A percentile compares a stretch with the other conserved stretches of the same genome.
phyloP scores from a whole-genome alignment of 2,797 vertebrate species.

The Oreortyx pictus region DNA sequence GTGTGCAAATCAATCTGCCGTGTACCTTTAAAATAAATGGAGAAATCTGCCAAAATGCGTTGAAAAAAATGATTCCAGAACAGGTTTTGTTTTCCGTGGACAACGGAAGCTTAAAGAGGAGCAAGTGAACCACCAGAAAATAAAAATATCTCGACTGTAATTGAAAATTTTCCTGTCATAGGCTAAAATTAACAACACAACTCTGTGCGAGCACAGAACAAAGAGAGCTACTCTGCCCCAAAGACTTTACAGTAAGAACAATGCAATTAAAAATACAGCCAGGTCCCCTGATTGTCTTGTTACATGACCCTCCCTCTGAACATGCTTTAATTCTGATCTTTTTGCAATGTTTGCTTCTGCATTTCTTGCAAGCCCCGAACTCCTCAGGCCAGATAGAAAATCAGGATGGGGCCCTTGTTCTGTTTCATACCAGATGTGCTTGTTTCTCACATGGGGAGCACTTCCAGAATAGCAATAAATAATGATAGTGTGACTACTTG shows the following conservation, averaged over 20 bases:
- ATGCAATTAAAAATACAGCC: not conserved
- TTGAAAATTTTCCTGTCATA: not conserved
- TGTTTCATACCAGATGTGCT: not conserved
- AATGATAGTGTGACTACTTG: slow-evolving; percentile 52
- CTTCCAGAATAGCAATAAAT: slow-evolving; percentile 47
- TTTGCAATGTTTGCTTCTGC: not conserved
- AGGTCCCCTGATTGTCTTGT: not conserved
- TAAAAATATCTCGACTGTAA: not conserved
- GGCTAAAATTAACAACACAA: not conserved
- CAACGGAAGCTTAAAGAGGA: not conserved
- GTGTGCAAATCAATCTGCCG: not conserved
- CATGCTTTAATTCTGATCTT: not conserved
- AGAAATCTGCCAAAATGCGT: not conserved
- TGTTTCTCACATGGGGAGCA: not conserved
- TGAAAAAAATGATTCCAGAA: not conserved
- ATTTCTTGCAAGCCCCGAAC: not conserved
- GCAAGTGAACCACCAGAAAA: not conserved
- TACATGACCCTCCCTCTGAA: not conserved
- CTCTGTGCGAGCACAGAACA: not conserved
- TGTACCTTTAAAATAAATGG: not conserved
- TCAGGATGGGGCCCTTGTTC: not conserved
- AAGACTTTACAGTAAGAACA: not conserved
- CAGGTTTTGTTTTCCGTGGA: not conserved
- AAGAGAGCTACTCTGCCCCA: not conserved
- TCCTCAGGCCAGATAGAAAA: not conserved